Conservation (phyloP, 2,888 invertebrate species). For the Volucella zonaria region DNA sequence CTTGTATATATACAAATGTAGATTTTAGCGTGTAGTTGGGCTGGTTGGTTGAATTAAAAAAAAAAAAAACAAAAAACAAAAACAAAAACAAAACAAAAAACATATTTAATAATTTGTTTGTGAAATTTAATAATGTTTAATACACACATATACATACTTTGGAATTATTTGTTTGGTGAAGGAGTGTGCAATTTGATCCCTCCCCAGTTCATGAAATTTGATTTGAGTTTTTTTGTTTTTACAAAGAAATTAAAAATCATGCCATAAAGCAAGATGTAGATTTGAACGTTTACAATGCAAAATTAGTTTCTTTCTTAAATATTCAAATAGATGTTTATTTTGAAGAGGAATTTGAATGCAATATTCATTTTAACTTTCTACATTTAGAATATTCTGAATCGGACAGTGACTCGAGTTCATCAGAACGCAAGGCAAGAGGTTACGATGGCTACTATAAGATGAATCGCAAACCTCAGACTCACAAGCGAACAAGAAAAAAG, state of each 20-base stretch:
- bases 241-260: slow-evolving; percentile 33
- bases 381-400: slow-evolving; percentile 92
- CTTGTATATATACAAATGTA: slow-evolving; percentile 66
- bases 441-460: slow-evolving; percentile 86
- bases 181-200: slow-evolving; percentile 51
- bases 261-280: slow-evolving; percentile 74
- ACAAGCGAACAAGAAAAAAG: slow-evolving; percentile 89
- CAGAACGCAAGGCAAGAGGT: slow-evolving; percentile 84
- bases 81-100: slow-evolving; percentile 4
- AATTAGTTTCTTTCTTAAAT: slow-evolving; percentile 36
- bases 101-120: slow-evolving; percentile 33
- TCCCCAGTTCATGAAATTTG: slow-evolving; percentile 45
- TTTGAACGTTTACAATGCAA: slow-evolving; percentile 71
- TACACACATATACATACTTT: slow-evolving; percentile 36
- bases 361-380: background rate
- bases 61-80: background rate
- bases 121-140: slow-evolving; percentile 39
- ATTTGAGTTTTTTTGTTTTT: slow-evolving; percentile 42
- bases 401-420: slow-evolving; percentile 89
- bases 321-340: background rate
- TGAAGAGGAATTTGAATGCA: background rate
- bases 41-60: slow-evolving; percentile 61
- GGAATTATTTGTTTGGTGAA: slow-evolving; percentile 60
- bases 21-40: slow-evolving; percentile 68
- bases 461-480: slow-evolving; percentile 87